Base-by-base conservation (phyloP, 2,113 vertebrate genomes). In the Tachysurus fulvidraco region DNA sequence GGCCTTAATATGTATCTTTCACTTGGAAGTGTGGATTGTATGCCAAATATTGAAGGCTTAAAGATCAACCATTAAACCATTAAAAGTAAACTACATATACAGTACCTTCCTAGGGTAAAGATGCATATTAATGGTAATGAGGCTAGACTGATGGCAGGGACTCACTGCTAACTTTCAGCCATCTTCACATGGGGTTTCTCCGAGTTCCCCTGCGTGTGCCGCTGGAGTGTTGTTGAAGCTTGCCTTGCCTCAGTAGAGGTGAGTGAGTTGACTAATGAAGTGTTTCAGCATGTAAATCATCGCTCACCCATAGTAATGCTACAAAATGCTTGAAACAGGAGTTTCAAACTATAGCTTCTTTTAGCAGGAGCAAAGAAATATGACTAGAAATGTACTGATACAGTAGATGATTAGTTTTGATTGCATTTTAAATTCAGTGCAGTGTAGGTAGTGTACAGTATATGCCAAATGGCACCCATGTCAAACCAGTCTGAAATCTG, bases 281-380 rank as follows among this genome's bases (percentile, higher is more conserved):
- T 76, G 44, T 76, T n/a, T 76, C 23, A 28, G 28, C 23, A 28
- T 81, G 54, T 59, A 81, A 81, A 41, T 79, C n/a, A 57, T 36
- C 55, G 0, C 55, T 25, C 21, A 76, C 71, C 4, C 44, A 25
- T 25, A 74, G 71, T 11, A 44, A 44, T 44, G 19, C 41, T 50
- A n/a, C 6, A 55, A 28, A 17, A 17, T 55, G 46, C 50, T 19
- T 55, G 25, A 52, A 14, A 78, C 14, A 77, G 71, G 21, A 50
- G 10, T 25, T 8, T 1, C 44, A 77, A 52, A 77, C 74, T 77
- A 12, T 52, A 77, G 74, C 71, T 50, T 4, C 71, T 73, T 12
- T 73, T 23, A 36, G 36, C 69, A 74, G 41, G 10, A 52, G 23
- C 13, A 55, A 28, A 55, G 54, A 17, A 55, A 79, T 55, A 30